A percentile compares a stretch with the other conserved stretches of the same genome.
These are phyloP conservation scores for Patella caerulea DNA, from an alignment of 2,888 invertebrate species.

Conservation along the genomic window DNA sequence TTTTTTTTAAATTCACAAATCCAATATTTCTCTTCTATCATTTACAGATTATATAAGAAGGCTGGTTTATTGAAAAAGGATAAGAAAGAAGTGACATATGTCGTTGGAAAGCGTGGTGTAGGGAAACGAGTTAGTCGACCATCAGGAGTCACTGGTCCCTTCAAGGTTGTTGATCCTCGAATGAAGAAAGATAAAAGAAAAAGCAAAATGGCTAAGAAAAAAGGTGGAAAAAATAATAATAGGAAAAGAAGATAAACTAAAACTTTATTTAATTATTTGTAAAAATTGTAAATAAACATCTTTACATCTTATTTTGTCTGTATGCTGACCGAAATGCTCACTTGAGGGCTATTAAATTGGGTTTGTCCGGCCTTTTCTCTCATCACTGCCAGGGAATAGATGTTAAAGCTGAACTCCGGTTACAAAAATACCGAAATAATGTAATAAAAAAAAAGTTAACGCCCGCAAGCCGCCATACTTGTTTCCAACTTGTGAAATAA, in stretches of 20 bases:
- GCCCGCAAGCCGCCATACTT: too few species aligned
- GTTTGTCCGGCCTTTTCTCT: too few species aligned
- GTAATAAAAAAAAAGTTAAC: too few species aligned
- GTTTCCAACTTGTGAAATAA: too few species aligned
- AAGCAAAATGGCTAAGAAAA: conserved; percentile 35
- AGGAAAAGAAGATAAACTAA: conserved; percentile 19
- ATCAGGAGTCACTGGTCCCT: conserved; percentile 89
- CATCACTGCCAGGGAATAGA: too few species aligned
- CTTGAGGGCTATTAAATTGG: too few species aligned
- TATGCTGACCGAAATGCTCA: too few species aligned
- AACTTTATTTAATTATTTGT: neutral
- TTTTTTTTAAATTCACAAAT: too few species aligned
- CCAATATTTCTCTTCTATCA: neutral
- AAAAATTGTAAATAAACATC: neutral
- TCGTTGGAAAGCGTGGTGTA: conserved; percentile 88
- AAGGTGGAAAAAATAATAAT: conserved; percentile 35
- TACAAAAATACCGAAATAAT: too few species aligned
- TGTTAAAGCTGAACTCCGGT: too few species aligned
- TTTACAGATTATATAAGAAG: conserved; percentile 87
- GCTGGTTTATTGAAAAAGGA: conserved; percentile 79
- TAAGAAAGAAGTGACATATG: conserved; percentile 92
- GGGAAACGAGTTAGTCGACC: conserved; percentile 85
- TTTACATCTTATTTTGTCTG: too few species aligned
- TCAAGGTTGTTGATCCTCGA: conserved; percentile 94
- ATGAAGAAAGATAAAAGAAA: conserved; percentile 88